Percentiles rank a stretch among this genome's conserved stretches.
phyloP scores from a whole-genome alignment of 2,113 vertebrate species.

The Mus pahari region DNA sequence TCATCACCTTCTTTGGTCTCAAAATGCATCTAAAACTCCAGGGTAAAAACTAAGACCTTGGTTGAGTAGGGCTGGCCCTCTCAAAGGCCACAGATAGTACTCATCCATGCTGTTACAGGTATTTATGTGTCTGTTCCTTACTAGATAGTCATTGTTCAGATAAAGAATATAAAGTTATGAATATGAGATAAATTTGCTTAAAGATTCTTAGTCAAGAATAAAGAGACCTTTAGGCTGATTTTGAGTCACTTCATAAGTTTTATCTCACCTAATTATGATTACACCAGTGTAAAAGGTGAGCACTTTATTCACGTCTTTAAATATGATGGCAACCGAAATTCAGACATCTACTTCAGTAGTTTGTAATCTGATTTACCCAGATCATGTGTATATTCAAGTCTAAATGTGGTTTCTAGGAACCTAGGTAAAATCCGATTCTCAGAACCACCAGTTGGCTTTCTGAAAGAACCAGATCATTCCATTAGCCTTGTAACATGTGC shows the following conservation, averaged over 20 bases:
- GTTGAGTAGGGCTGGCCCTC: not conserved
- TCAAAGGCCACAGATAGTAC: not conserved
- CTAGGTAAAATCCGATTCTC: not conserved
- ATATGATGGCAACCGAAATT: accelerated
- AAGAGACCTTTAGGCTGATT: not conserved
- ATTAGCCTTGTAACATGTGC: accelerated
- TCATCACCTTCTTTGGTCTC: not conserved
- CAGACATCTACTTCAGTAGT: not conserved
- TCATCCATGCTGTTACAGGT: accelerated
- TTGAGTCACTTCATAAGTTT: not conserved
- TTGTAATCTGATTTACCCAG: not conserved
- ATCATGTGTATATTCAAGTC: not conserved
- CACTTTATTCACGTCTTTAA: not conserved
- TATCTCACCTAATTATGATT: not conserved
- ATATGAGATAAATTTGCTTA: not conserved
- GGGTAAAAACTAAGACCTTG: not conserved
- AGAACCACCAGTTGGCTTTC: not conserved
- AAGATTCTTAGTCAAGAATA: not conserved
- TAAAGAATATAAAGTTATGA: not conserved
- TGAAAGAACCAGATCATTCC: accelerated
- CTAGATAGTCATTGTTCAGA: not conserved
- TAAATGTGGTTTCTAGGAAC: not conserved
- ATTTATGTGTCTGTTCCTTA: not conserved
- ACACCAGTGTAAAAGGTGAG: accelerated
- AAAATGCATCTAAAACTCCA: not conserved